A percentile compares a stretch with the other conserved stretches of the same genome.
Evolutionary conservation across 2,113 vertebrate genomes (phyloP).

Genomic region (Siniperca chuatsi): DNA sequence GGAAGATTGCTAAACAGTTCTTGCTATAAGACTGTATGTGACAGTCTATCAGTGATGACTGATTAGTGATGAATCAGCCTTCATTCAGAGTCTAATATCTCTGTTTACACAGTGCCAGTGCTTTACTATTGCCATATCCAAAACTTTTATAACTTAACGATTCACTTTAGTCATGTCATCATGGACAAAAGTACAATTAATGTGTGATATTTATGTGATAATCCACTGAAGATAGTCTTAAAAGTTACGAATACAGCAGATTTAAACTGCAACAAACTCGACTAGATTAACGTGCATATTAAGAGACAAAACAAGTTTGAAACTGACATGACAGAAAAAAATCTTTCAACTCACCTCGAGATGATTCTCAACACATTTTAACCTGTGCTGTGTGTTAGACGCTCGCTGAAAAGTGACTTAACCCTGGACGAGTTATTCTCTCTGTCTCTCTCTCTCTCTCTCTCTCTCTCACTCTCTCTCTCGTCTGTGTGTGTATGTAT

Average conservation of each 20-base stretch:
- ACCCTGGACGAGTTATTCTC: not conserved
- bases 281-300: not conserved
- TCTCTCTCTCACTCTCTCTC: too few relatives aligned
- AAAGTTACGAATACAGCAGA: not conserved
- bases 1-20: not conserved
- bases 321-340: not conserved
- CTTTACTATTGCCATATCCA: not conserved
- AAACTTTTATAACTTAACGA: not conserved
- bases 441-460: too few relatives aligned
- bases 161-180: not conserved
- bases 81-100: not conserved
- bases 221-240: not conserved
- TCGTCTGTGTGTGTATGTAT: not conserved
- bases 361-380: not conserved
- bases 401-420: constrained; percentile 16
- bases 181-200: not conserved
- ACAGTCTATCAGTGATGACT: not conserved
- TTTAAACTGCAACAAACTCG: not conserved
- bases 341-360: constrained; percentile 31
- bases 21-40: not conserved
- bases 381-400: not conserved
- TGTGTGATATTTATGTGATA: not conserved
- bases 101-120: not conserved
- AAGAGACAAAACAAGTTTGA: not conserved
- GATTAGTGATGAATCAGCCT: not conserved